Conservation (phyloP, 2,888 invertebrate species). For the Agrotis segetum region DNA sequence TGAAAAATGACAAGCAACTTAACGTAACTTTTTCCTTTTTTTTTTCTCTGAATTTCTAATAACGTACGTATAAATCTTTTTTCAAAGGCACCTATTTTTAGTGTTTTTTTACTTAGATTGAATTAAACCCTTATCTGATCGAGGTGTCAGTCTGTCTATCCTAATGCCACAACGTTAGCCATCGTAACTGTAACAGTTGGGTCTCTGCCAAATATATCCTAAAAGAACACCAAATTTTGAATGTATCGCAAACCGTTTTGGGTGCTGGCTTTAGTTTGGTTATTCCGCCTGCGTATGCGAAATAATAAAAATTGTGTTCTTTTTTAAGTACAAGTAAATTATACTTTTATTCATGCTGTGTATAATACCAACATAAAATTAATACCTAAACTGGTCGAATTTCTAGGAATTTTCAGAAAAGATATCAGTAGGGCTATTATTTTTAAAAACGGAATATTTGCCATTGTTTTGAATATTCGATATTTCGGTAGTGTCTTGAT, state of each 20-base stretch:
- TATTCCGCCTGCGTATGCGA: background rate
- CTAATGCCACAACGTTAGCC: conserved; percentile 27
- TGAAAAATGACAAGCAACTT: conserved; percentile 9
- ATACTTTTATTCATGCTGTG: background rate
- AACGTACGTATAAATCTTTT: conserved; percentile 20
- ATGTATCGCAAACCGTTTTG: conserved; percentile 37
- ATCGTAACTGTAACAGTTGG: conserved; percentile 47
- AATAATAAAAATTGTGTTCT: background rate
- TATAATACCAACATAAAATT: too few relatives aligned
- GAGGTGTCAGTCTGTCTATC: conserved; percentile 30
- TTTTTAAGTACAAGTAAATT: background rate
- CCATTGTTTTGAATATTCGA: too few relatives aligned
- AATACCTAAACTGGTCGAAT: background rate
- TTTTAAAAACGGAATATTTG: background rate
- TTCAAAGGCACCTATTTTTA: conserved; percentile 1
- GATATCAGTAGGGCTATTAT: background rate
- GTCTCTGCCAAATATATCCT: conserved; percentile 42
- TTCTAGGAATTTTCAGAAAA: background rate
- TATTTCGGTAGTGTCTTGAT: too few relatives aligned
- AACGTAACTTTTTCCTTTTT: background rate
- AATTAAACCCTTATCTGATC: conserved; percentile 42
- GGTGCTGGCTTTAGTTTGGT: background rate
- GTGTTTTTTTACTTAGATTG: conserved; percentile 21
- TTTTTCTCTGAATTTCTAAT: background rate
- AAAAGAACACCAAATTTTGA: conserved; percentile 47